Percentiles rank a stretch among this genome's conserved stretches.
Evolutionary conservation across 2,797 vertebrate genomes (phyloP).

Genomic region (Ctenopoma kingsleyae): DNA sequence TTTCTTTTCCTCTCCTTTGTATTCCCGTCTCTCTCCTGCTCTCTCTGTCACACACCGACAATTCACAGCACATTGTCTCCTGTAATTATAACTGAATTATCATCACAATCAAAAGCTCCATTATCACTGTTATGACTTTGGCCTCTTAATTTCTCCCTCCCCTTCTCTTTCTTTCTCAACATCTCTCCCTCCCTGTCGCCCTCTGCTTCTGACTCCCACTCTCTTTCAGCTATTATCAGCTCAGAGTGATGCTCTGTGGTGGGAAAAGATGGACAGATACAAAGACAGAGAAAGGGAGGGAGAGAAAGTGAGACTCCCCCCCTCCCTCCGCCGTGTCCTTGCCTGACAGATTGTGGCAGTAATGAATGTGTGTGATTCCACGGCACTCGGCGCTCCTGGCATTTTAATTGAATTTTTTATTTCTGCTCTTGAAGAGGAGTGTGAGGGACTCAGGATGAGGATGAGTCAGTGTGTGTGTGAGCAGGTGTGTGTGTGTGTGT

Average conservation of each 20-base stretch:
- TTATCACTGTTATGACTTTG: constrained; percentile 56
- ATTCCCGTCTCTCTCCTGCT: neutral
- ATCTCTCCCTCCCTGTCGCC: neutral
- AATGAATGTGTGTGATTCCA: constrained; percentile 66
- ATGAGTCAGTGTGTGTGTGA: constrained; percentile 29
- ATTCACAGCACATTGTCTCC: constrained; percentile 21
- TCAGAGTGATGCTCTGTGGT: neutral
- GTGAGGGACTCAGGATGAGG: constrained; percentile 11
- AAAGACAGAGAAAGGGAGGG: constrained; percentile 8
- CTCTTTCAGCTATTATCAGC: constrained; percentile 30
- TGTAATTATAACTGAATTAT: constrained; percentile 63
- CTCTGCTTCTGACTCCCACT: constrained; percentile 7
- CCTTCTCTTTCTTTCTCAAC: constrained; percentile 1
- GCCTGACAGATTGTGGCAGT: constrained; percentile 53
- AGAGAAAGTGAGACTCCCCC: neutral
- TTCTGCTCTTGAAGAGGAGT: constrained; percentile 45
- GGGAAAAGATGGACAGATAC: constrained; percentile 9
- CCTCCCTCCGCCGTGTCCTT: constrained; percentile 16
- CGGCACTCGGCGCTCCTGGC: constrained; percentile 41
- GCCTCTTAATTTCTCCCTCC: constrained; percentile 43
- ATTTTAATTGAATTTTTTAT: constrained; percentile 73
- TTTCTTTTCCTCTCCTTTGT: neutral
- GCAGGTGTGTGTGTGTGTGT: neutral
- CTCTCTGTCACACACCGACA: neutral
- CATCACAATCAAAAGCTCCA: constrained; percentile 64